Conservation (phyloP, 2,888 invertebrate genomes). For the Pedicia rivosa region DNA sequence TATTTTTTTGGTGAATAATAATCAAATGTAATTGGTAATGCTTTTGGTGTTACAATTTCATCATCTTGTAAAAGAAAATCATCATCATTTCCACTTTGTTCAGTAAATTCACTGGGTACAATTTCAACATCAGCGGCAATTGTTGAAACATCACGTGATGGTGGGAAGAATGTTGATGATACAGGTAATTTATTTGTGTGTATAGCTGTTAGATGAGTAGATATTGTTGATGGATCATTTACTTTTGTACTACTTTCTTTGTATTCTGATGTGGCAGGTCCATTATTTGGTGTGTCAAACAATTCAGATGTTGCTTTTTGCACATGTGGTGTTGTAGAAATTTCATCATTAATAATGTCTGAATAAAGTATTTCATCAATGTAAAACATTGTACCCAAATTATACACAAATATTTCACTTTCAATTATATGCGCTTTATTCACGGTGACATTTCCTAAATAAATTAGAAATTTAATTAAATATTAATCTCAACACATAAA, state of each 20-base stretch:
- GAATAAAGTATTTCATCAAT: conserved; percentile 40
- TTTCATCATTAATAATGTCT: conserved; percentile 25
- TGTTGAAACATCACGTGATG: background rate
- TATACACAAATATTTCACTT: conserved; percentile 46
- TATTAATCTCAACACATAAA: too few species aligned
- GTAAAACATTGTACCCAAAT: conserved; percentile 46
- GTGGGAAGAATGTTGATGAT: background rate
- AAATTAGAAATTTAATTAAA: conserved; percentile 11
- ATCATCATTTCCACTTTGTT: conserved; percentile 21
- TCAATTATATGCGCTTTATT: conserved; percentile 42
- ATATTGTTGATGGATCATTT: conserved; percentile 9
- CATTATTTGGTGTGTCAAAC: conserved; percentile 12
- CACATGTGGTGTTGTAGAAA: conserved; percentile 17
- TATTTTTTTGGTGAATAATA: conserved; percentile 27
- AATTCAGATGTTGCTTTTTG: background rate
- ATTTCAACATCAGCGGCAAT: conserved; percentile 27
- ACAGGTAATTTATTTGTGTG: background rate
- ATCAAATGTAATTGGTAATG: conserved; percentile 27
- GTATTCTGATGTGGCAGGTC: conserved; percentile 18
- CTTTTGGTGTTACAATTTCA: conserved; percentile 31
- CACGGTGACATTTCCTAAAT: conserved; percentile 33
- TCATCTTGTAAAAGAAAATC: conserved; percentile 18
- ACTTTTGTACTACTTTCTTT: conserved; percentile 13
- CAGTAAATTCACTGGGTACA: conserved; percentile 27
- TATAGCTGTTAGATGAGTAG: background rate